Evolutionary conservation across 2,113 vertebrate genomes (phyloP), one percentile per base, ranked within the genome.

Genomic region (Stigmatopora nigra): DNA sequence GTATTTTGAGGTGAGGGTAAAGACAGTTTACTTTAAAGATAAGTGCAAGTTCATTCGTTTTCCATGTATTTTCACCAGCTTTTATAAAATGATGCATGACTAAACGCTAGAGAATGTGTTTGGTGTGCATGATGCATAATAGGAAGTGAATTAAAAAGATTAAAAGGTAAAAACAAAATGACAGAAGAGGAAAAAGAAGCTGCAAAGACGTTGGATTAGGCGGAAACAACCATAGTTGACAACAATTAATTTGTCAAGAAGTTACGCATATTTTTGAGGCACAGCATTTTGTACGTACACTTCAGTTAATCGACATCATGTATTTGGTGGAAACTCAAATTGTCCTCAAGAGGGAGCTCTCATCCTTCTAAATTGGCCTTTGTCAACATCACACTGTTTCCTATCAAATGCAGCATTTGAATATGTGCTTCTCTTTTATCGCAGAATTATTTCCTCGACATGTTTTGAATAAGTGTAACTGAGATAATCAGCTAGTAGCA

Each of bases 291-390:
- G 5, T 44, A 41, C 59, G 16, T 44, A 41, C 59, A n/a, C 14
- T 15, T 55, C 31, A 31, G 9, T 62, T 62, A 48, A 17, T 45
- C 55, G 17, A 49, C 65, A 38, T 67, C 47, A 61, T 46, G 36
- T 45, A 14, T 53, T 19, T 20, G 6, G 58, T 41, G 22, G 4
- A 13, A 14, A 64, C 31, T 6, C 11, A n/a, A 67, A 58, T 19
- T 1, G 12, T 12, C 79, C 84, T 63, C 72, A 77, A 84, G 87
- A 81, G 84, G 84, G 87, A 76, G 82, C 82, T 78, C 75, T 82
- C 80, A 70, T 64, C 85, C 67, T 86, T 75, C 76, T 62, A 38
- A 80, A 79, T n/a, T 11, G 4, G 48, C 25, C 13, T 19, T 17
- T 51, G n/a, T 22, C 25, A 48, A 45, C 16, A 4, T 11, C 7